Evolutionary conservation across 2,797 vertebrate species (phyloP).

Genomic region (Onychomys arenicola): DNA sequence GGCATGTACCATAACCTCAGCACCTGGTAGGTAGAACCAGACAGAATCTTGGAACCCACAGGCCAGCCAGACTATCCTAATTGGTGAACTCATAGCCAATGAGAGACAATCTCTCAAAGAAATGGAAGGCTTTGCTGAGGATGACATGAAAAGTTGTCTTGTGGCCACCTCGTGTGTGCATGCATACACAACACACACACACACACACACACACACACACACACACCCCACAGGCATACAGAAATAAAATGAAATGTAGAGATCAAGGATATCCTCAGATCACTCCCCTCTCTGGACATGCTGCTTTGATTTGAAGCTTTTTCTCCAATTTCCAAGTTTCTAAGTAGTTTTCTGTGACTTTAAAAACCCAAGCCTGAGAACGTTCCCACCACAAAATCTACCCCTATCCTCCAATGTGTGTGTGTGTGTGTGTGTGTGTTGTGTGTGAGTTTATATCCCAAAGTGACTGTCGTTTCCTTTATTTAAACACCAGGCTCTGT

Average conservation of each 20-base stretch:
- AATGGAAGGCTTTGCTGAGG: background rate
- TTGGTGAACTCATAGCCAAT: background rate
- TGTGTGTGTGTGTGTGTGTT: too few species aligned
- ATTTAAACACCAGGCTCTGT: background rate
- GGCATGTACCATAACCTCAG: background rate
- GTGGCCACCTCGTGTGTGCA: too few species aligned
- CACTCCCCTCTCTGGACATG: background rate
- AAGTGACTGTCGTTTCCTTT: background rate
- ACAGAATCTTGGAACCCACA: background rate
- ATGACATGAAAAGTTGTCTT: background rate
- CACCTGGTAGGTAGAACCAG: background rate
- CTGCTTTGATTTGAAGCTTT: background rate
- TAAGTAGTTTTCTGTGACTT: background rate
- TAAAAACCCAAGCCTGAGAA: background rate
- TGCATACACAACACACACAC: too few species aligned
- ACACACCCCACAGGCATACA: background rate
- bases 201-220: too few species aligned
- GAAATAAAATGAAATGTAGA: background rate
- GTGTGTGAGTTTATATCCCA: background rate
- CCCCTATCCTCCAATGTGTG: background rate
- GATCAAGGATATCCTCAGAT: background rate
- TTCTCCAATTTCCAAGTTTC: background rate
- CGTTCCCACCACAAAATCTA: background rate
- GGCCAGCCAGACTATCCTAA: background rate
- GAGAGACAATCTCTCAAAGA: background rate